These are phyloP conservation scores for Balaeniceps rex DNA, from an alignment of 2,113 vertebrate species.

Conservation along the genomic window DNA sequence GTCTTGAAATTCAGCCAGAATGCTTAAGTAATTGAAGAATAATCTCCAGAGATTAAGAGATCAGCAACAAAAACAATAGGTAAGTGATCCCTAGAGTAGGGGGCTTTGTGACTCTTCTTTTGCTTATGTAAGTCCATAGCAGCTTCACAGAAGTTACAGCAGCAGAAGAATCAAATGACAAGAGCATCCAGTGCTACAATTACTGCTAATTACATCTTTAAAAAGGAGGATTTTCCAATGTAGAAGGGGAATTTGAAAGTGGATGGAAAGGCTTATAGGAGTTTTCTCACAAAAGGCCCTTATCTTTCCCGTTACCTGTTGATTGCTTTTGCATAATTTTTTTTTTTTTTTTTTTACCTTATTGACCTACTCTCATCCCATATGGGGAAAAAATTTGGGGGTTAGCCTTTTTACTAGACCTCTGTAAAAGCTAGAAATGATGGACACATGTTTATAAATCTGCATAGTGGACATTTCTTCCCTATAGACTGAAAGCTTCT, in stretches of 20 bases:
- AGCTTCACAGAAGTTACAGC: neutral
- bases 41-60: slow-evolving; percentile 42
- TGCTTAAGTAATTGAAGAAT: slow-evolving; percentile 28
- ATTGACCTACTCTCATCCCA: neutral
- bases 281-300: neutral
- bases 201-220: slow-evolving; percentile 4
- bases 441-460: neutral
- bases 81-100: neutral
- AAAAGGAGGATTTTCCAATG: neutral
- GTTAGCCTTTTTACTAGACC: neutral
- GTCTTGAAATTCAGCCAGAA: slow-evolving; percentile 21
- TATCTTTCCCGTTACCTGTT: neutral
- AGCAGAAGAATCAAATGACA: neutral
- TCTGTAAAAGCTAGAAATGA: neutral
- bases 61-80: slow-evolving; percentile 22
- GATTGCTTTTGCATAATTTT: neutral
- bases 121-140: neutral
- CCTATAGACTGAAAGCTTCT: neutral
- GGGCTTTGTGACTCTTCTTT: neutral
- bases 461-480: neutral
- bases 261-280: neutral
- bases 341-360: neutral
- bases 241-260: neutral
- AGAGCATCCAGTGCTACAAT: neutral
- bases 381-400: neutral